Evolutionary conservation across 37 sponge, comb jelly and placozoan species (phyloP), one percentile per base, ranked within the genome.

Genomic region (Ephydatia muelleri): DNA sequence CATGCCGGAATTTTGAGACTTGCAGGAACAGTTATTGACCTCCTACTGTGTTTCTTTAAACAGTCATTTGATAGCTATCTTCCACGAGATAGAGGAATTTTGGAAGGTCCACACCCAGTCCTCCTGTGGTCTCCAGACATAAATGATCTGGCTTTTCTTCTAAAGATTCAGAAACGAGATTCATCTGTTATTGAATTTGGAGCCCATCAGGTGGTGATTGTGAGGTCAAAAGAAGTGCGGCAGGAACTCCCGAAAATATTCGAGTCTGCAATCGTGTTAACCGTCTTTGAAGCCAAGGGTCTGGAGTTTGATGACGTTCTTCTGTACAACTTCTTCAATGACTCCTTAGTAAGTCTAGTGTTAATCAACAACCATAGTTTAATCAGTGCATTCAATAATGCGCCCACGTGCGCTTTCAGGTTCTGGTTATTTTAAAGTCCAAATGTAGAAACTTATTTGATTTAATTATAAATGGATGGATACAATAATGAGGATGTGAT

Each of bases 241-340:
- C 79, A 86, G 26, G 64, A 33, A 3, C 72, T 95, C 3, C 95
- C 95, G 3, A 39, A 76, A 2, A 87, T 85, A 28, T 70, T 95
- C 5, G 78, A 83, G 30, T 85, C 78, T 28, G 95, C 85, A 47
- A 86, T 95, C 81, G 93, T 89, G 34, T 66, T 95, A 75, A 95
- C 95, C 0, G 73, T 92, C 9, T 95, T 95, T 82, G 95, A 95
- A 66, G 80, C 95, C 38, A 95, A 95, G 67, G 95, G 95, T n/a
- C 84, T 95, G 25, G 95, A 95, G 47, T 95, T 95, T 85, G 95
- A 95, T 78, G 95, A 95, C 81, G 95, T 95, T 2, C 82, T 95
- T 3, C 85, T 95, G 27, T 95, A 95, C 88, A 89, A 95, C 79
- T 95, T 95, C 85, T 95, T 95, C 70, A 57, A 73, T 57, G 93